A percentile compares a stretch with the other conserved stretches of the same genome.
Evolutionary conservation across 1,140 invertebrate genomes (phyloP).

Genomic region (Papilio aristodemus): DNA sequence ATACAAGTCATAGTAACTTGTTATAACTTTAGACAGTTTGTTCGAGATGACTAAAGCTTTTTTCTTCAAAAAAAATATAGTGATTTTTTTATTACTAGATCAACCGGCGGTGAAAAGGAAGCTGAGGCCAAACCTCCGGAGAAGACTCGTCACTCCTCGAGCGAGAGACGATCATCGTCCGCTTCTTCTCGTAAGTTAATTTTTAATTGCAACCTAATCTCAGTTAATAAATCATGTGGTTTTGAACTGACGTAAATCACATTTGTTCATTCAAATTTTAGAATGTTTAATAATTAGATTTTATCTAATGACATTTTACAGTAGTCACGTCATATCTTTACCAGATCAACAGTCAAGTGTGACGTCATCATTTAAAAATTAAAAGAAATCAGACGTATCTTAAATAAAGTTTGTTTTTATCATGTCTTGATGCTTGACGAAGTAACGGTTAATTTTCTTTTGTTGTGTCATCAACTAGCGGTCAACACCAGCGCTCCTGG

Average conservation of each 20-base stretch:
- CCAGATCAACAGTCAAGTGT: too few relatives aligned
- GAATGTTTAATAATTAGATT: too few relatives aligned
- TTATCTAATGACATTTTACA: too few relatives aligned
- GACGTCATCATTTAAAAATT: too few relatives aligned
- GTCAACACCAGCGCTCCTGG: constrained; percentile 17
- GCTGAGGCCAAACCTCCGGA: constrained; percentile 59
- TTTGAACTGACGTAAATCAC: not conserved
- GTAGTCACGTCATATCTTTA: too few relatives aligned
- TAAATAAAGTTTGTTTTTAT: constrained; percentile 11
- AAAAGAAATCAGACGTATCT: not conserved
- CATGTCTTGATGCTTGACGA: constrained; percentile 10
- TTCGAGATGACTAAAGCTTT: not conserved
- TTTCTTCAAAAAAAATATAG: constrained; percentile 15
- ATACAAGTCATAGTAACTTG: too few relatives aligned
- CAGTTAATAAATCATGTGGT: not conserved
- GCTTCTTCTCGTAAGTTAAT: constrained; percentile 65
- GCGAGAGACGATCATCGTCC: constrained; percentile 65
- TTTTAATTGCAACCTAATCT: not conserved
- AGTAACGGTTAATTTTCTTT: constrained; percentile 30
- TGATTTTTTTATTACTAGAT: constrained; percentile 40
- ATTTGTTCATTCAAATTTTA: not conserved
- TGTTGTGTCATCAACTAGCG: constrained; percentile 27
- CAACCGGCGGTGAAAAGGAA: constrained; percentile 49
- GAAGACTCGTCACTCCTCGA: constrained; percentile 59
- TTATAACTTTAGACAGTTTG: not conserved